Evolutionary conservation across 2,888 invertebrate species (phyloP).

Genomic region (Netelia inedita): DNA sequence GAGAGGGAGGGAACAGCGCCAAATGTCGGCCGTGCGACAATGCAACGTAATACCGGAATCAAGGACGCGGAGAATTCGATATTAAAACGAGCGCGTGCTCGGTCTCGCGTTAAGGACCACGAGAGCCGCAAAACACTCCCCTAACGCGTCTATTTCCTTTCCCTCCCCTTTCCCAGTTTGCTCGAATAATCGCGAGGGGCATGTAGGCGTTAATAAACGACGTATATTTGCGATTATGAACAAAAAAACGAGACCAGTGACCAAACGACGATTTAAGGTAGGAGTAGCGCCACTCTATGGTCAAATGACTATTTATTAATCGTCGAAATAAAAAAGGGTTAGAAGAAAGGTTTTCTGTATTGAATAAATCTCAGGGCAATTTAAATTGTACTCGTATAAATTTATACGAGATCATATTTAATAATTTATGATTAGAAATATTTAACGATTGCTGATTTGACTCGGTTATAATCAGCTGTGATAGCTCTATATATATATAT

Average conservation of each 20-base stretch:
- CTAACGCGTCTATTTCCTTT: background rate
- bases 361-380: too few species aligned
- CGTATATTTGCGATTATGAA: slow-evolving; percentile 41
- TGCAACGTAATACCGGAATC: slow-evolving; percentile 20
- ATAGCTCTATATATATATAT: too few species aligned
- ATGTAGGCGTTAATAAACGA: slow-evolving; percentile 38
- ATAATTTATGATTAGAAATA: too few species aligned
- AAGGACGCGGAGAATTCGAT: slow-evolving; percentile 33
- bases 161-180: background rate
- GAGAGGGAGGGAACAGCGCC: slow-evolving; percentile 26
- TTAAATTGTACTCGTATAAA: too few species aligned
- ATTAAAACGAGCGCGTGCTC: background rate
- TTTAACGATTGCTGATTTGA: too few species aligned
- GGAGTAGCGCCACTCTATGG: too few species aligned
- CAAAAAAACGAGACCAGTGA: slow-evolving; percentile 27
- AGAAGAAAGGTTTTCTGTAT: too few species aligned
- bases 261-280: slow-evolving; percentile 38
- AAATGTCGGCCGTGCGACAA: slow-evolving; percentile 26
- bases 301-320: too few species aligned
- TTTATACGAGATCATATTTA: too few species aligned
- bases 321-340: too few species aligned
- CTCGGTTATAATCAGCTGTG: too few species aligned
- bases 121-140: background rate
- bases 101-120: slow-evolving; percentile 54
- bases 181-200: slow-evolving; percentile 8